These are phyloP conservation scores for Dendrocincla tyrannina DNA, from an alignment of 2,797 vertebrate species.

Conservation along the genomic window DNA sequence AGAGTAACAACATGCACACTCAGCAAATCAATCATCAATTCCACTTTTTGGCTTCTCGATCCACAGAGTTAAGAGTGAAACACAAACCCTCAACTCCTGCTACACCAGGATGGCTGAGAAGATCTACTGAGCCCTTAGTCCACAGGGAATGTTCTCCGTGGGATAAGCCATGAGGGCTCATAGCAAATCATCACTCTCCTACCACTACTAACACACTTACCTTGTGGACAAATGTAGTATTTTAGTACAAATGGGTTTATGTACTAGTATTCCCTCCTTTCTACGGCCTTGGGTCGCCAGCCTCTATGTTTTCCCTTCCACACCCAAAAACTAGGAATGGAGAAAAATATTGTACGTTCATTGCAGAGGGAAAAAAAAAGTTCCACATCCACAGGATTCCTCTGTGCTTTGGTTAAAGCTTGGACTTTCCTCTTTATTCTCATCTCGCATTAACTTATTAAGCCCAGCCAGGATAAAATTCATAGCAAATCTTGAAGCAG, in stretches of 20 bases:
- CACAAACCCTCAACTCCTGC: neutral
- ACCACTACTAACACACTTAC: neutral
- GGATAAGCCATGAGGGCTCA: neutral
- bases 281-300: neutral
- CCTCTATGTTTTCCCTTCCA: neutral
- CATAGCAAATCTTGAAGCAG: neutral
- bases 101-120: neutral
- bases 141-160: rapidly evolving
- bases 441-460: neutral
- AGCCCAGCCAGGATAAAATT: neutral
- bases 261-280: neutral
- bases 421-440: neutral
- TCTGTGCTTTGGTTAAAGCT: neutral
- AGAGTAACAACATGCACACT: rapidly evolving
- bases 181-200: neutral
- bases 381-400: neutral
- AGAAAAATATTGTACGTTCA: neutral
- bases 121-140: neutral
- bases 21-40: neutral
- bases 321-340: neutral
- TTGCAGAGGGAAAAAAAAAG: neutral
- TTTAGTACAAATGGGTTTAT: neutral
- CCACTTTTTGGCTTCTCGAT: neutral
- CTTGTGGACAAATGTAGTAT: neutral
- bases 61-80: neutral